Evolutionary conservation across 2,797 vertebrate genomes (phyloP), one percentile per base, ranked within the genome.

Genomic region (Danionella dracula): DNA sequence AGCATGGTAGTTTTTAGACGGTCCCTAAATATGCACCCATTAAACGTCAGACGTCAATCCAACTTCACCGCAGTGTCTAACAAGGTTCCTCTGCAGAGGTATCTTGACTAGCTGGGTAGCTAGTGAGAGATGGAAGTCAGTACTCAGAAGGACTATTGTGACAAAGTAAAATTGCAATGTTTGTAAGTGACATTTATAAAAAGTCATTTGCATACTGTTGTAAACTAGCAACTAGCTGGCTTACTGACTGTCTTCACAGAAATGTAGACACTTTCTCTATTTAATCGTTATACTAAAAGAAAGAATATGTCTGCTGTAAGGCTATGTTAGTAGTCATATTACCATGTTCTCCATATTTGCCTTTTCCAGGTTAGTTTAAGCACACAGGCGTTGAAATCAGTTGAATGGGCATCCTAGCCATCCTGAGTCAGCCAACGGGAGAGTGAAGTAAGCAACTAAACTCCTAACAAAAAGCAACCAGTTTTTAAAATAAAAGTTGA

Each of bases 321-420:
- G 7, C 48, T 27, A 6, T 48, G 37, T 34, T 15, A 17, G 13
- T 17, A 54, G n/a, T 34, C 23, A 1, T 42, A 44, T 72, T 72
- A 72, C 70, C 70, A 72, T 72, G 37, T 72, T 72, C 35, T 72
- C 70, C 64, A 72, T 72, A 32, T 55, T 16, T 46, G 45, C 50
- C 57, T 56, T 34, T 54, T 67, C 50, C 31, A 35, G 42, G 42
- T 34, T 44, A 16, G 27, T 48, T 40, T 56, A 62, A 61, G 55
- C 56, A 72, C 49, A 56, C 31, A 34, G 37, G 19, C 49, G 63
- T 15, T 72, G 57, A 54, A 44, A 57, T 15, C 55, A 42, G 29
- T 53, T 67, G 57, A 54, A 72, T 15, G 63, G 48, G 44, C 70
- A 72, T 72, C 63, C 50, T 67, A 49, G 61, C 49, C 34, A n/a